Conservation (phyloP, 2,888 invertebrate genomes). For the Hydraecia micacea region DNA sequence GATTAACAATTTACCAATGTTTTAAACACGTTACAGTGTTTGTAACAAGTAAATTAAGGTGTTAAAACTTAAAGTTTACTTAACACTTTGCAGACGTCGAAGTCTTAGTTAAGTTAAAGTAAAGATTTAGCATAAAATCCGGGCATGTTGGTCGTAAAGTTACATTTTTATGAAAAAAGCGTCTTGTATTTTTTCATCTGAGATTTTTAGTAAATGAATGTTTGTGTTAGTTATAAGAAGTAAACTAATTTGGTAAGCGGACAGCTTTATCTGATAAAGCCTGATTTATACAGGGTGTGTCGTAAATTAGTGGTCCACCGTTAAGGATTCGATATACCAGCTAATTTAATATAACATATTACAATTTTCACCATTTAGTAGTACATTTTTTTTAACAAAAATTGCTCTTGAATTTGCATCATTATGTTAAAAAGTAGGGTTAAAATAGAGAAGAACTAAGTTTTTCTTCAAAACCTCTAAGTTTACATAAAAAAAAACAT, state of each 20-base stretch:
- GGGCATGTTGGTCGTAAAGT: constrained; percentile 16
- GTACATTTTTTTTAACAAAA: too few relatives aligned
- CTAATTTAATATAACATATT: too few relatives aligned
- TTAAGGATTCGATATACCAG: too few relatives aligned
- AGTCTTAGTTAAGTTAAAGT: constrained; percentile 44
- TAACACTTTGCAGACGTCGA: constrained; percentile 32
- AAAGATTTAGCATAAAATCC: constrained; percentile 28
- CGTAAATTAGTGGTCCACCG: too few relatives aligned
- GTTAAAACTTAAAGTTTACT: constrained; percentile 44
- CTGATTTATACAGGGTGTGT: too few relatives aligned
- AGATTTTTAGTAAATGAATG: constrained; percentile 19
- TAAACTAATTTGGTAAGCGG: constrained; percentile 16
- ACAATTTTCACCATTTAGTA: too few relatives aligned
- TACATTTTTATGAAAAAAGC: constrained; percentile 30
- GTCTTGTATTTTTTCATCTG: background rate
- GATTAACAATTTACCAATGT: constrained; percentile 23
- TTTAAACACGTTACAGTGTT: constrained; percentile 17
- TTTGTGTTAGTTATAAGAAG: constrained; percentile 22
- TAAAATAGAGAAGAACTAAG: too few relatives aligned
- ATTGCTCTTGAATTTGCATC: too few relatives aligned
- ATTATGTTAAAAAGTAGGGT: too few relatives aligned
- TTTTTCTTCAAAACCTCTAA: too few relatives aligned
- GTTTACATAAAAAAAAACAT: too few relatives aligned
- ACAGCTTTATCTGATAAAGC: background rate
- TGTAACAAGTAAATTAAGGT: constrained; percentile 43